A percentile compares a stretch with the other conserved stretches of the same genome.
These are phyloP conservation scores for Ditylenchus dipsaci DNA, from an alignment of 1,140 invertebrate genomes.

Conservation along the genomic window DNA sequence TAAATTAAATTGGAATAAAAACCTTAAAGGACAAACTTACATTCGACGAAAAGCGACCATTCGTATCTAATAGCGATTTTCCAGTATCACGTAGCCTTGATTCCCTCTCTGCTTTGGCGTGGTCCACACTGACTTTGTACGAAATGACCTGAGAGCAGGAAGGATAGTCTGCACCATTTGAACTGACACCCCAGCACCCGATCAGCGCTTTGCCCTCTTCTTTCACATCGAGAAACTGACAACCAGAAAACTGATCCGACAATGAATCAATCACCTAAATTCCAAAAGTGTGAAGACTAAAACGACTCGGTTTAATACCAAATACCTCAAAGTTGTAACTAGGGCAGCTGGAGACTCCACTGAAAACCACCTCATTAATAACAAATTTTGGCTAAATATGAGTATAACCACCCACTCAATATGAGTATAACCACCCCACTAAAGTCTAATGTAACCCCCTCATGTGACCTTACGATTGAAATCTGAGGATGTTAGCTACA, in stretches of 20 bases:
- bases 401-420: too few species aligned
- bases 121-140: constrained; percentile 15
- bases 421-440: too few species aligned
- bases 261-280: background rate
- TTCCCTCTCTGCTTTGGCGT: background rate
- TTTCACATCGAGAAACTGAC: constrained; percentile 29
- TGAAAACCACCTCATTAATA: background rate
- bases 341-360: constrained; percentile 5
- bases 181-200: constrained; percentile 17
- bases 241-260: constrained; percentile 18
- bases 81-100: background rate
- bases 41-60: background rate
- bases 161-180: background rate
- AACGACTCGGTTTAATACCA: too few species aligned
- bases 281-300: too few species aligned
- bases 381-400: too few species aligned
- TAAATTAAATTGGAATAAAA: background rate
- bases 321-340: constrained; percentile 22
- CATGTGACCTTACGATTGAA: background rate
- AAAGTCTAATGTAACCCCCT: too few species aligned
- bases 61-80: constrained; percentile 1
- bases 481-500: too few species aligned
- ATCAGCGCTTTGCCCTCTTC: constrained; percentile 25
- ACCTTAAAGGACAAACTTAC: background rate
- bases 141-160: constrained; percentile 18